phyloP scores from a whole-genome alignment of 1,140 invertebrate genomes.

The Euwallacea fornicatus region DNA sequence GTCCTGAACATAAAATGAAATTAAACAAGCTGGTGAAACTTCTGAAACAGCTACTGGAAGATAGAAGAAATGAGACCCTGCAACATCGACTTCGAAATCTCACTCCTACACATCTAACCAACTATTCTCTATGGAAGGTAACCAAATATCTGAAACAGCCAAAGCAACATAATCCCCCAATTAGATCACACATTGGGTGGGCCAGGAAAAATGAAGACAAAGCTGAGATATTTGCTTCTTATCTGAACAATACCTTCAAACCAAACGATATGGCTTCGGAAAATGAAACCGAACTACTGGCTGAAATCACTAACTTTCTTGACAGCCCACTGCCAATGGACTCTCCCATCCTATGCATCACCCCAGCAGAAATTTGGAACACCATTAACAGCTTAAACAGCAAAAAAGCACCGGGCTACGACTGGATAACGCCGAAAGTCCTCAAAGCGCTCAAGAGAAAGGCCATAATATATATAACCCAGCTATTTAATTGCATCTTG shows the following conservation, averaged over 20 bases:
- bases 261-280: not conserved
- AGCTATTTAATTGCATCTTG: not conserved
- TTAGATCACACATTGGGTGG: conserved; percentile 40
- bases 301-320: conserved; percentile 1
- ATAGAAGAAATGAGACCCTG: not conserved
- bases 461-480: not conserved
- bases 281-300: too few relatives aligned
- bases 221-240: not conserved
- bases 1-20: not conserved
- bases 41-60: not conserved
- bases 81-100: not conserved
- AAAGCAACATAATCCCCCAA: conserved; percentile 32
- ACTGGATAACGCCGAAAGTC: not conserved
- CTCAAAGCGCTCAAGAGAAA: not conserved
- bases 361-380: not conserved
- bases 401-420: not conserved
- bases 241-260: not conserved
- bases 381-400: not conserved
- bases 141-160: conserved; percentile 40
- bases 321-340: not conserved
- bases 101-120: conserved; percentile 4
- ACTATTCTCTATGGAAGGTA: conserved; percentile 43
- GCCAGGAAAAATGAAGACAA: conserved; percentile 30
- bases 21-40: not conserved
- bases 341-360: not conserved